Percentiles rank a stretch among this genome's conserved stretches.
Conservation (phyloP, 2,113 vertebrate species). For the Scytalopus superciliaris region DNA sequence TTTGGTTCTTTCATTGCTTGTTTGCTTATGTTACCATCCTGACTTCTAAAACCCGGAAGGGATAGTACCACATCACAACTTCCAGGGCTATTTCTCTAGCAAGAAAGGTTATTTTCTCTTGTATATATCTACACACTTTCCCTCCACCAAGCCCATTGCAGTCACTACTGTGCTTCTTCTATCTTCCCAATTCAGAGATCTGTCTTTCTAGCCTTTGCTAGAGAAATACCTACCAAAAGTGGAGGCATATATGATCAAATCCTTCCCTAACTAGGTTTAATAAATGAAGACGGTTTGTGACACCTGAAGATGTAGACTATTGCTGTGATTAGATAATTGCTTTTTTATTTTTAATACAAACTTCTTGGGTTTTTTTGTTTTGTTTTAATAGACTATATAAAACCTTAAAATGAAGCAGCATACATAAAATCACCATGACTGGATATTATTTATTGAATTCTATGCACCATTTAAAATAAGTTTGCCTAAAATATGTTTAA, state of each 20-base stretch:
- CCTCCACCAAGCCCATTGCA: not conserved
- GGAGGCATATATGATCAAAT: not conserved
- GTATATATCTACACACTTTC: accelerated
- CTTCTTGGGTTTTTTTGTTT: not conserved
- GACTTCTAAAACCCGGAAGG: not conserved
- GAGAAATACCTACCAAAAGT: not conserved
- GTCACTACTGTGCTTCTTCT: not conserved
- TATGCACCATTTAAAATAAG: not conserved
- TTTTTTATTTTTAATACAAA: not conserved
- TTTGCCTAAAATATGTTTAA: not conserved
- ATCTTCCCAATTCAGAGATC: not conserved
- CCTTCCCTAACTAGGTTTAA: not conserved
- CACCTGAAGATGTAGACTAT: not conserved
- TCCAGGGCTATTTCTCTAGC: not conserved
- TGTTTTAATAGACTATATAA: not conserved
- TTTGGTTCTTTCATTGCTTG: not conserved
- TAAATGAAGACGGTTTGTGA: not conserved
- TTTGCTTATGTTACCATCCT: not conserved
- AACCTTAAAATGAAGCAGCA: not conserved
- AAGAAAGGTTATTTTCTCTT: not conserved
- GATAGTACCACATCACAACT: not conserved
- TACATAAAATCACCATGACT: not conserved
- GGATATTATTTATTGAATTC: not conserved
- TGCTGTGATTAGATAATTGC: not conserved
- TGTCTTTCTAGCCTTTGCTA: not conserved